Evolutionary conservation across 2,888 invertebrate species (phyloP).

Genomic region (Papilio protenor): DNA sequence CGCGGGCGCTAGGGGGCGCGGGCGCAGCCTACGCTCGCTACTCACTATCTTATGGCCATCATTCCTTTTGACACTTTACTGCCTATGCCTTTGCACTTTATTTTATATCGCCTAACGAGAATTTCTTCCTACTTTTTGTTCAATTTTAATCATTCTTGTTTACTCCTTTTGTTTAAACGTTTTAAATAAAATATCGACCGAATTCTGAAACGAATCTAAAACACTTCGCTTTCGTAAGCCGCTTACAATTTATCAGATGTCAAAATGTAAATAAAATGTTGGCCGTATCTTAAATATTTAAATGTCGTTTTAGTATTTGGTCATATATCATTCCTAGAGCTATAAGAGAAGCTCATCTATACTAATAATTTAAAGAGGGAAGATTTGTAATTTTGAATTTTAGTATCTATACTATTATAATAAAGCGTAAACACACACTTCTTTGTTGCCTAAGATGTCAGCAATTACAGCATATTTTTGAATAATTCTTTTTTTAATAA

Average conservation of each 20-base stretch:
- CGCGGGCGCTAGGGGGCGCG: conserved; percentile 47
- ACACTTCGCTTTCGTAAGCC: too few species aligned
- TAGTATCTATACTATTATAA: too few species aligned
- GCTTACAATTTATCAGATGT: too few species aligned
- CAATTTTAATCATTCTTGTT: conserved; percentile 36
- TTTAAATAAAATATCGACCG: not conserved
- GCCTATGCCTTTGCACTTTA: conserved; percentile 58
- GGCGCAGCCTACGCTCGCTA: conserved; percentile 63
- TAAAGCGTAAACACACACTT: too few species aligned
- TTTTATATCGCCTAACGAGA: conserved; percentile 60
- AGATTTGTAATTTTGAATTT: too few species aligned
- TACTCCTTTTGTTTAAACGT: conserved; percentile 17
- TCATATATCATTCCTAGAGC: not conserved
- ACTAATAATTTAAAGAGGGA: too few species aligned
- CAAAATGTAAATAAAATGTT: too few species aligned
- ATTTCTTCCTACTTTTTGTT: conserved; percentile 25
- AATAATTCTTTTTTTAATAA: too few species aligned
- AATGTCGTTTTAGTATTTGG: too few species aligned
- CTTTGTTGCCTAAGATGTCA: too few species aligned
- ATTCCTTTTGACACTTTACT: conserved; percentile 77
- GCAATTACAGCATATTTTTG: too few species aligned
- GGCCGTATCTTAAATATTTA: too few species aligned
- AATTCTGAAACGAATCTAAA: not conserved
- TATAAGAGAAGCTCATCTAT: not conserved
- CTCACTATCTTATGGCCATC: conserved; percentile 75